Evolutionary conservation across 2,113 vertebrate species (phyloP).

Genomic region (Oenanthe melanoleuca): DNA sequence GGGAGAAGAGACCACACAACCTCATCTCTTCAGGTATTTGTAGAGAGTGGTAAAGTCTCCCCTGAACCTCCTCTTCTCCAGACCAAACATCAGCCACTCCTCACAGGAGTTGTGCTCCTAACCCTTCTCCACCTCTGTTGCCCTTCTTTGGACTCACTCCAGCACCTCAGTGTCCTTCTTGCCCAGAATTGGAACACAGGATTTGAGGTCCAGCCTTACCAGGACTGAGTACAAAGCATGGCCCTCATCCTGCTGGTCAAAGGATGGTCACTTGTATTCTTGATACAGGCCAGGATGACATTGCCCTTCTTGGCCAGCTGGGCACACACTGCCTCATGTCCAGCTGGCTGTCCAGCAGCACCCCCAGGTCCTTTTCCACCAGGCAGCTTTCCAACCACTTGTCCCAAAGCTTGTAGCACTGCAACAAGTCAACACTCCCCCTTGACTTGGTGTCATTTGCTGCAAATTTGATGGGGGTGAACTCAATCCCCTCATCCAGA

Average conservation of each 20-base stretch:
- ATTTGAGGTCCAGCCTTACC: not conserved
- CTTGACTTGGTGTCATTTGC: not conserved
- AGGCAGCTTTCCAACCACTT: not conserved
- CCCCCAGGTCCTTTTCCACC: not conserved
- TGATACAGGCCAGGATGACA: not conserved
- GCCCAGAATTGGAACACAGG: not conserved
- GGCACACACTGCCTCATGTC: not conserved
- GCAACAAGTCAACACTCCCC: not conserved
- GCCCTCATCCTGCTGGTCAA: not conserved
- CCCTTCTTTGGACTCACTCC: not conserved
- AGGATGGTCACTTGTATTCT: no score
- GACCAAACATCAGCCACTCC: not conserved
- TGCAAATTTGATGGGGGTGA: not conserved
- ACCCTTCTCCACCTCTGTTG: not conserved
- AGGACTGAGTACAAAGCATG: no score
- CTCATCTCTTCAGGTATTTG: not conserved
- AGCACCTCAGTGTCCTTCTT: not conserved
- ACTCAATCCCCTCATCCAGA: not conserved
- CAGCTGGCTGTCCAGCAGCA: not conserved
- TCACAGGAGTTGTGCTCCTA: not conserved
- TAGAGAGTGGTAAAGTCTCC: not conserved
- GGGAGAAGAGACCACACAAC: not conserved
- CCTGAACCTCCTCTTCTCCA: not conserved
- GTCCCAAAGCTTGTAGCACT: not conserved
- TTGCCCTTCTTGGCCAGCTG: not conserved